Conservation (phyloP, 2,113 vertebrate genomes). For the Entomyzon cyanotis region DNA sequence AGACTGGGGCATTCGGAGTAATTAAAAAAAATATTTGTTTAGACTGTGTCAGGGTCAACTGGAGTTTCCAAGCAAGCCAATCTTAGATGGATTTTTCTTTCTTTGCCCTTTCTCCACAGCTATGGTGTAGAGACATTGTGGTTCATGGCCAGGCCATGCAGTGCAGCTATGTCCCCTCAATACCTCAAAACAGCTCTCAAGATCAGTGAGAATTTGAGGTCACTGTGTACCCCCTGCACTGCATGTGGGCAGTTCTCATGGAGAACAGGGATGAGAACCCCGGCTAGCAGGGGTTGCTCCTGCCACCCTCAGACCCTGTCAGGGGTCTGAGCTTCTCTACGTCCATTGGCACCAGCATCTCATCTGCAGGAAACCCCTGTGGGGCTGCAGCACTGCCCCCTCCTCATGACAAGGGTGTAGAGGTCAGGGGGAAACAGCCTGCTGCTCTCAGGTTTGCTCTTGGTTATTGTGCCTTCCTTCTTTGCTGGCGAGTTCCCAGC, state of each 20-base stretch:
- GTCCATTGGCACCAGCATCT: not conserved
- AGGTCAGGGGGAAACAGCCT: not conserved
- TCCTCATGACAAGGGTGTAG: not conserved
- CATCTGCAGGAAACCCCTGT: not conserved
- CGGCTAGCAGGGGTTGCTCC: not conserved
- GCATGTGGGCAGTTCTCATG: not conserved
- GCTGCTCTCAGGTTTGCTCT: not conserved
- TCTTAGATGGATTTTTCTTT: not conserved
- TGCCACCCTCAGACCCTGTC: not conserved
- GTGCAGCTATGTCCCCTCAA: not conserved
- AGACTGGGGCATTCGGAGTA: not conserved
- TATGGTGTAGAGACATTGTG: fast-evolving
- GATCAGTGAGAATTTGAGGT: not conserved
- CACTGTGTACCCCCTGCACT: not conserved
- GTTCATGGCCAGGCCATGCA: not conserved
- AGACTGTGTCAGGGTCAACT: constrained; percentile 8
- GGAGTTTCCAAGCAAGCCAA: not conserved
- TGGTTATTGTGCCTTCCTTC: not conserved
- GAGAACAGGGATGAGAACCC: not conserved
- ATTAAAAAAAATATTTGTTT: constrained; percentile 58
- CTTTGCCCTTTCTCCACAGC: not conserved
- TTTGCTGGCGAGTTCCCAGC: not conserved
- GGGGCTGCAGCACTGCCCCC: not conserved
- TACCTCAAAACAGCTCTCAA: not conserved
- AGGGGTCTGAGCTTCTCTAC: not conserved